Evolutionary conservation across 2,888 invertebrate species (phyloP), one percentile per base, ranked within the genome.

Genomic region (Anoplius nigerrimus): DNA sequence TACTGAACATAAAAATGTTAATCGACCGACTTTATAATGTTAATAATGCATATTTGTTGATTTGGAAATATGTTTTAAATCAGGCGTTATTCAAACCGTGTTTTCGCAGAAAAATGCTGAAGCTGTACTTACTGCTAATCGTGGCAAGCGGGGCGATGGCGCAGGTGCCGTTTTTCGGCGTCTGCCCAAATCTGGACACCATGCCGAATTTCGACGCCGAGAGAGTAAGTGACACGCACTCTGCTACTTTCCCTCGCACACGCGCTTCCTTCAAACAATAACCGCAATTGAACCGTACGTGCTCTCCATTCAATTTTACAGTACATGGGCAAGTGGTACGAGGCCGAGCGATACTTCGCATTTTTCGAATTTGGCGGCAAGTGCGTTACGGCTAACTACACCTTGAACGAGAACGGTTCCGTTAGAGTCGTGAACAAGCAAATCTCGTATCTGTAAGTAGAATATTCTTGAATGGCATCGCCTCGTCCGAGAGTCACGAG

Each of bases 321-420:
- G 94, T 94, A 94, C 82, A 84, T 93, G 83, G 95, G 95, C 48
- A 92, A 92, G 81, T 95, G 95, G 95, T 95, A 93, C 83, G 95
- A 95, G 87, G 91, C 92, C 18, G 92, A 94, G 79, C 92, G 93
- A 80, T 95, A 95, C 87, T 94, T 94, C 81, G 92, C 93, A 52
- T 82, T 94, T n/a, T 94, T 94, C 85, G 93, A 95, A 87, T 87
- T 93, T 8, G 94, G 93, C 3, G 94, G 94, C 34, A 93, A 93
- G 82, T 95, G 95, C 84, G 92, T 94, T 60, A 93, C 92, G 2
- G 94, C 95, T 0, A 91, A 91, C 67, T 95, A 95, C 86, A 89
- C 86, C 72, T 81, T 79, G 71, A 89, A 82, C 78, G 90, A 86
- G 79, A 91, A 90, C 72, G 89, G 89, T 8, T 82, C 87, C 2